Percentiles rank a stretch among this genome's conserved stretches.
These are phyloP conservation scores for Cassiopea xamachana DNA, from an alignment of 30 jellyfish, hydroid and myxozoan genomes.

Conservation along the genomic window DNA sequence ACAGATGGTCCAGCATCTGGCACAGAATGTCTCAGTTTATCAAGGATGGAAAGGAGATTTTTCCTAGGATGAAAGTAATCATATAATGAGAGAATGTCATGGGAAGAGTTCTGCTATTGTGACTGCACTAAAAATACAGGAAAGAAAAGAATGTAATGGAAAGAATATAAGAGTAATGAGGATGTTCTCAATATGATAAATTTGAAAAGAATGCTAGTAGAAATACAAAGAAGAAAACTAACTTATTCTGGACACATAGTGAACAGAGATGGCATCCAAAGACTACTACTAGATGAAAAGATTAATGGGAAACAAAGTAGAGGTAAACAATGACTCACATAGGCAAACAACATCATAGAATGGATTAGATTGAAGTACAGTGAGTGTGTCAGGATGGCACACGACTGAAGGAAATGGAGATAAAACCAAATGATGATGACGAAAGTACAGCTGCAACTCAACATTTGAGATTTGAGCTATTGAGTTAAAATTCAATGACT, in stretches of 20 bases:
- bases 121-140: background rate
- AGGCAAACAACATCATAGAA: background rate
- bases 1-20: background rate
- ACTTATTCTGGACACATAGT: background rate
- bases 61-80: slow-evolving; percentile 4
- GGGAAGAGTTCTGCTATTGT: background rate
- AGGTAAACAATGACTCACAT: background rate
- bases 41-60: slow-evolving; percentile 50
- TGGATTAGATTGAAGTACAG: background rate
- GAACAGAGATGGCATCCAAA: background rate
- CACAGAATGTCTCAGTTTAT: slow-evolving; percentile 26
- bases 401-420: background rate
- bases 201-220: background rate
- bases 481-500: too few relatives aligned
- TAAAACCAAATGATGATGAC: background rate
- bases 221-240: background rate
- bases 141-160: background rate
- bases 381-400: background rate
- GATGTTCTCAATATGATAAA: background rate
- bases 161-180: background rate
- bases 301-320: background rate
- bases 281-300: background rate
- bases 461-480: too few relatives aligned
- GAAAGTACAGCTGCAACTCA: too few relatives aligned
- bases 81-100: background rate